Base-by-base conservation (phyloP, 2,113 vertebrate genomes). In the Macheiramphus alcinus region DNA sequence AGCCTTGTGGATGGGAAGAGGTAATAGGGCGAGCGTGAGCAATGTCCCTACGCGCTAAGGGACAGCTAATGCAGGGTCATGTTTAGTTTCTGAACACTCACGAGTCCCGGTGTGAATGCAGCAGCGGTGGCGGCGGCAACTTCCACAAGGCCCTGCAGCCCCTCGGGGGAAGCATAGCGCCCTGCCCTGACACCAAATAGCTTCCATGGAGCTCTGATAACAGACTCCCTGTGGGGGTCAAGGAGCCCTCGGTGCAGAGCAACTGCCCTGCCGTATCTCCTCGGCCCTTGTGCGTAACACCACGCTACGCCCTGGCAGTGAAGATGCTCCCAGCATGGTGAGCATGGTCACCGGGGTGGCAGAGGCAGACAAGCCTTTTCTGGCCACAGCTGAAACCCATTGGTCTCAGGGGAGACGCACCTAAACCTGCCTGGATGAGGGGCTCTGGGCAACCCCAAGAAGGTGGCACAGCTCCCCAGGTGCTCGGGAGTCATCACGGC, bases 91-190 rank as follows among this genome's bases (percentile, higher is more conserved):
- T 26, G 16, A 47, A 43, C 3, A 1, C 14, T 20, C 12, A 7
- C 0, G 0, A 3, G 68, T 25, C 16, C 11, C 0, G 6, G 31
- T 23, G 26, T 0, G 3, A 79, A n/a, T 0, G 20, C 19, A 11
- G 25, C 31, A 14, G 21, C 1, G 34, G 17, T 7, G n/a, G 18
- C 4, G 27, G 21, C 4, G 2, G 6, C 23, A 11, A 5, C 13
- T 26, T 55, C 43, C 13, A 5, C 17, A 17, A 2, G 12, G 29
- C 26, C 27, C 19, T 3, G 1, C 0, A 6, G 36, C 42, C 61
- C 31, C 43, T 7, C 1, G 0, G 31, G 19, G 58, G 40, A 27
- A 8, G 5, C 7, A 4, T 8, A 4, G 12, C 10, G 40, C 56
- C 22, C 42, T 65, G 45, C 71, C 21, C 42, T 34, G 25, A 11